Evolutionary conservation across 2,113 vertebrate species (phyloP).

Genomic region (Pedetes capensis): DNA sequence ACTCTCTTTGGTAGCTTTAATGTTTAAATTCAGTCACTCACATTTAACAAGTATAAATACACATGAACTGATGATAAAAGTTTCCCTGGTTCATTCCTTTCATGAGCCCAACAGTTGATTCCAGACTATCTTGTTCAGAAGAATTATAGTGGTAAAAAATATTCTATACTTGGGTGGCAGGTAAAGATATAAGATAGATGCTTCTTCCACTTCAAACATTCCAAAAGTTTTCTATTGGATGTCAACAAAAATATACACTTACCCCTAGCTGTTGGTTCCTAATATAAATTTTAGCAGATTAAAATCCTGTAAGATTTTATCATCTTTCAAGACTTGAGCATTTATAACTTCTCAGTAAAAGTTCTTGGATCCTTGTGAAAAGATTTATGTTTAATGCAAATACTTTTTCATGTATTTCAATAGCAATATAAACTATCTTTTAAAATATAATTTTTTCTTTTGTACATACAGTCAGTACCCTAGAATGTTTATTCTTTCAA

Average conservation of each 20-base stretch:
- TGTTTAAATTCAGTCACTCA: background rate
- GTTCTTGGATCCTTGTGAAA: background rate
- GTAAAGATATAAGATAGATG: background rate
- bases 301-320: slow-evolving; percentile 9
- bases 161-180: background rate
- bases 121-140: background rate
- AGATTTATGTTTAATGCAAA: background rate
- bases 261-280: background rate
- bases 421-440: background rate
- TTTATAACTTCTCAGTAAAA: background rate
- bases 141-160: background rate
- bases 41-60: background rate
- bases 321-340: background rate
- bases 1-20: background rate
- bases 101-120: background rate
- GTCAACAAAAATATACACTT: background rate
- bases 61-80: background rate
- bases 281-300: slow-evolving; percentile 6
- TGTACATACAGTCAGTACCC: background rate
- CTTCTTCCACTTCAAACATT: background rate
- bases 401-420: background rate
- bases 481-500: background rate
- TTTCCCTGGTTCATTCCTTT: background rate
- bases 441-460: background rate
- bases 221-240: background rate